These are phyloP conservation scores for Troides aeacus DNA, from an alignment of 2,888 invertebrate genomes.

Conservation along the genomic window DNA sequence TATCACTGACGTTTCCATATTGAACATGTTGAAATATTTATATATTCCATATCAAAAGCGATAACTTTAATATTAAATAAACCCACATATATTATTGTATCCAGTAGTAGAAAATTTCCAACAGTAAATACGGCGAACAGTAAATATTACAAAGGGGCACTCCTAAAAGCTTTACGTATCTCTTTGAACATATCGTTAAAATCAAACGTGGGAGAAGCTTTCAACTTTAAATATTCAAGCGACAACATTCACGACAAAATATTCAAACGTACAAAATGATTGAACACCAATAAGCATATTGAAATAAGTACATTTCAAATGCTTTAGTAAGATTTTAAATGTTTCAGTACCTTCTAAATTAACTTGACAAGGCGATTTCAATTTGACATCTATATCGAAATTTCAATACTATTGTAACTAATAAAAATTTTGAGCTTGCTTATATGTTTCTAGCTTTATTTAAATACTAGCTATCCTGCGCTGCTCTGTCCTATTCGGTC, in stretches of 20 bases:
- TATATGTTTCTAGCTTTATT: too few species aligned
- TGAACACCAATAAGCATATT: not conserved
- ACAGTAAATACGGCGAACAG: not conserved
- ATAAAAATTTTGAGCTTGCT: too few species aligned
- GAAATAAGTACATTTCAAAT: not conserved
- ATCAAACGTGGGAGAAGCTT: slow-evolving; percentile 19
- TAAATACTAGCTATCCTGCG: too few species aligned
- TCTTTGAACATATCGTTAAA: slow-evolving; percentile 22
- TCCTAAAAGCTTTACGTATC: slow-evolving; percentile 16
- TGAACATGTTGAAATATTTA: not conserved
- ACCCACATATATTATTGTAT: not conserved
- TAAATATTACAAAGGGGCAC: slow-evolving; percentile 17
- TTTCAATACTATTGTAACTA: too few species aligned
- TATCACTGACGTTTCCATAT: too few species aligned
- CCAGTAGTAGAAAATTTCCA: not conserved
- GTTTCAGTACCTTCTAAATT: too few species aligned
- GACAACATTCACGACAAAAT: not conserved
- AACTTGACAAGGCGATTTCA: too few species aligned
- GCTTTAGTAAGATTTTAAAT: too few species aligned
- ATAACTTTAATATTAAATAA: not conserved
- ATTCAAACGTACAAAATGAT: not conserved
- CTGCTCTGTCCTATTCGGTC: too few species aligned
- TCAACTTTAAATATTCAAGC: slow-evolving; percentile 7
- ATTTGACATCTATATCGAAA: too few species aligned
- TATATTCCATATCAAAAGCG: not conserved